These are phyloP conservation scores for Phyllostomus hastatus DNA, from an alignment of 2,113 vertebrate species.

Conservation along the genomic window DNA sequence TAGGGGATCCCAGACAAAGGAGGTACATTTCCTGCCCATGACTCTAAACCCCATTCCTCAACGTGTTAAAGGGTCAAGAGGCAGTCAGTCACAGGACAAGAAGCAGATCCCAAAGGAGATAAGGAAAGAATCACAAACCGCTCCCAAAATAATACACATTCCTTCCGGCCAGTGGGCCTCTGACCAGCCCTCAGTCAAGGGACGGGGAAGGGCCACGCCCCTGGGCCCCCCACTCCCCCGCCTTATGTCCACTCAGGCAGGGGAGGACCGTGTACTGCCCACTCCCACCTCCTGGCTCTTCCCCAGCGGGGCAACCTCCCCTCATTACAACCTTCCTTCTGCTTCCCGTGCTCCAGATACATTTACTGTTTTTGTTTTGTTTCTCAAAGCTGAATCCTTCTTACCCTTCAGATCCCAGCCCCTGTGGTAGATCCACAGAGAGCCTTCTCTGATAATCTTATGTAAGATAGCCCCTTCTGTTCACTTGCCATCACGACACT, in stretches of 20 bases:
- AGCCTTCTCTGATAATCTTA: neutral
- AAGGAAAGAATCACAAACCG: too few relatives aligned
- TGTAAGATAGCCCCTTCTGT: neutral
- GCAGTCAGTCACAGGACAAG: too few relatives aligned
- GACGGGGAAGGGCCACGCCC: too few relatives aligned
- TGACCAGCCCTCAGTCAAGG: too few relatives aligned
- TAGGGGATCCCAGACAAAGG: too few relatives aligned
- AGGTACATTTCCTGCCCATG: rapidly evolving
- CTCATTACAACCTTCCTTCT: neutral
- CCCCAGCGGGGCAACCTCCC: neutral
- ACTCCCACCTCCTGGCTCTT: neutral
- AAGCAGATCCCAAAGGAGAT: too few relatives aligned
- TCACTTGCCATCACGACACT: neutral
- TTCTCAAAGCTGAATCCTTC: neutral
- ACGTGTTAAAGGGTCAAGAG: too few relatives aligned
- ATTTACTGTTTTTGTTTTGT: neutral
- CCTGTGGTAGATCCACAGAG: neutral
- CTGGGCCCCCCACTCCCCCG: too few relatives aligned
- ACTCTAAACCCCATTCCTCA: too few relatives aligned
- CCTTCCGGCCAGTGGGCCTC: too few relatives aligned
- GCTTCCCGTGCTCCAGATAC: neutral
- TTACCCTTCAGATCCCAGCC: neutral
- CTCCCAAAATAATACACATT: too few relatives aligned
- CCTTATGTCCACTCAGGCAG: neutral
- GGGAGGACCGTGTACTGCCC: neutral